Percentiles rank a stretch among this genome's conserved stretches.
These are phyloP conservation scores for Anguilla rostrata DNA, from an alignment of 2,113 vertebrate species.

Conservation along the genomic window DNA sequence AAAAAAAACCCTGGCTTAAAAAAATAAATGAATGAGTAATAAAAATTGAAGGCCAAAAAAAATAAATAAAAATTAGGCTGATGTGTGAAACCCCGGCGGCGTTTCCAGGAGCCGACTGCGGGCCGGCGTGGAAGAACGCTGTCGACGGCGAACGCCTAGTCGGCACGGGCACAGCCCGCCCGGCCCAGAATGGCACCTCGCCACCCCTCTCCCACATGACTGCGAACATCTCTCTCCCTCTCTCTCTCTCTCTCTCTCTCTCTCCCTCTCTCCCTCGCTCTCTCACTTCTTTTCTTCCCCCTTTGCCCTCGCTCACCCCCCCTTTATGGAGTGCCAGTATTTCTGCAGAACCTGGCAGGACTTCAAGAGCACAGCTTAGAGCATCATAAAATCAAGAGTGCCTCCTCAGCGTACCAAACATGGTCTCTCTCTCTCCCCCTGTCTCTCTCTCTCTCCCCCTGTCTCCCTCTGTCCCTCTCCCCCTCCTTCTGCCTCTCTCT, in stretches of 20 bases:
- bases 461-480: background rate
- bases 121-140: background rate
- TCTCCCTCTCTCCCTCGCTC: background rate
- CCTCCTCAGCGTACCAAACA: slow-evolving; percentile 7
- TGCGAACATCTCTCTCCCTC: slow-evolving; percentile 7
- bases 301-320: background rate
- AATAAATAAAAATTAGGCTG: too few relatives aligned
- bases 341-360: slow-evolving; percentile 11
- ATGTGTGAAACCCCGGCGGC: too few relatives aligned
- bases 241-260: background rate
- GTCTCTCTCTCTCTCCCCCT: too few relatives aligned
- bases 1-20: too few relatives aligned
- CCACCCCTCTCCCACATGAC: too few relatives aligned
- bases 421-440: too few relatives aligned
- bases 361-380: background rate
- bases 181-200: too few relatives aligned
- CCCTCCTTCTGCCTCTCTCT: background rate
- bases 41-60: too few relatives aligned
- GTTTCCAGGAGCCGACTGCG: too few relatives aligned
- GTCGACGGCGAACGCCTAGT: too few relatives aligned
- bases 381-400: background rate
- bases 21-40: background rate
- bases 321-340: background rate
- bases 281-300: background rate
- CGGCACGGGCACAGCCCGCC: too few relatives aligned